Evolutionary conservation across 2,797 vertebrate species (phyloP).

Genomic region (Florisuga fusca): DNA sequence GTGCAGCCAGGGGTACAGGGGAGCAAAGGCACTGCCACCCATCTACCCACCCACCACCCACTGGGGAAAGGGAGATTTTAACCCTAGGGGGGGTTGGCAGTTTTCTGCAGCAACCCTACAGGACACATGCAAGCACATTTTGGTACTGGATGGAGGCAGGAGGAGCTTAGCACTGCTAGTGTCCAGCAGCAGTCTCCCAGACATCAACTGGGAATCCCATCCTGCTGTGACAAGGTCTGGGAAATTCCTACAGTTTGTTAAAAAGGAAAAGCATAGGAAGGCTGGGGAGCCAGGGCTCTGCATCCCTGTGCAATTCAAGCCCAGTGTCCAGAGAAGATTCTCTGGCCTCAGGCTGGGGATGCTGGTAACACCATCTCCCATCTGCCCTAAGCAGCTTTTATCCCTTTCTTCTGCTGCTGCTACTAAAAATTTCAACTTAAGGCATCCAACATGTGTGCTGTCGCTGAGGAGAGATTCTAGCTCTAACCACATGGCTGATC

Average conservation of each 20-base stretch:
- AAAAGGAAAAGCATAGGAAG: accelerated
- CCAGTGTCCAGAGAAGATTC: accelerated
- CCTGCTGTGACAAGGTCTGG: background rate
- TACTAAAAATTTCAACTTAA: background rate
- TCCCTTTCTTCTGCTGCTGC: background rate
- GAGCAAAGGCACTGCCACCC: accelerated
- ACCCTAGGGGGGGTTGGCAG: accelerated
- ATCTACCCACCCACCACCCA: no score
- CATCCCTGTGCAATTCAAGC: accelerated
- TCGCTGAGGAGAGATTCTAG: background rate
- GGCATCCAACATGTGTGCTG: accelerated
- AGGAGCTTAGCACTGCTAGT: background rate
- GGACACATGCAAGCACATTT: accelerated
- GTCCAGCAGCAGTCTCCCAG: background rate
- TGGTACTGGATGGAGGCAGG: background rate
- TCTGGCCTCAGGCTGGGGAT: accelerated
- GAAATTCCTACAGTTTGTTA: background rate
- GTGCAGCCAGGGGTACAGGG: background rate
- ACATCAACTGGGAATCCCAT: background rate
- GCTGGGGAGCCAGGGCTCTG: background rate
- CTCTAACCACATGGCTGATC: background rate
- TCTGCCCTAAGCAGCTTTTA: background rate
- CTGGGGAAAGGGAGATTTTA: background rate
- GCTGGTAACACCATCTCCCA: accelerated
- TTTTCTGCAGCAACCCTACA: accelerated